A percentile compares a stretch with the other conserved stretches of the same genome.
Evolutionary conservation across 2,797 vertebrate genomes (phyloP).

Genomic region (Pipistrellus pygmaeus): DNA sequence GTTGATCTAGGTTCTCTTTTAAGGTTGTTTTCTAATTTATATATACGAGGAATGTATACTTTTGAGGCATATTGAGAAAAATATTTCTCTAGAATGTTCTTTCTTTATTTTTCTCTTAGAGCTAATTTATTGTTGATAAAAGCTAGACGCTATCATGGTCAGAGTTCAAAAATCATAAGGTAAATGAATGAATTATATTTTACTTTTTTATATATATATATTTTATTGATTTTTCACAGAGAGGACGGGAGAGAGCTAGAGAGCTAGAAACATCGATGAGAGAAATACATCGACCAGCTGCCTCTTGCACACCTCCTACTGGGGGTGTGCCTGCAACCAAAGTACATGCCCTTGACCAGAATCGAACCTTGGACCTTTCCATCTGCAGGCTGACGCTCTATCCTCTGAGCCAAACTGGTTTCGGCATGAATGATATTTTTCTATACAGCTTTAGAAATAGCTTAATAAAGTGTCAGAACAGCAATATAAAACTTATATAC

Average conservation of each 20-base stretch:
- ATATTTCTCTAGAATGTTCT: constrained; percentile 29
- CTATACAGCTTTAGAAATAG: constrained; percentile 25
- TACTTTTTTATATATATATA: background rate
- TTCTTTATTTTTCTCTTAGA: constrained; percentile 12
- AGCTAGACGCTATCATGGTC: background rate
- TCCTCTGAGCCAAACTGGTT: too few species aligned
- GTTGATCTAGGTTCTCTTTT: background rate
- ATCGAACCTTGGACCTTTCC: too few species aligned
- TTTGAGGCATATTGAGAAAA: constrained; percentile 18
- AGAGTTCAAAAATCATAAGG: background rate
- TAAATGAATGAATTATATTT: constrained; percentile 40
- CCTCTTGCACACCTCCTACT: too few species aligned
- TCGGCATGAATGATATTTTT: background rate
- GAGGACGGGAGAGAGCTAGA: too few species aligned
- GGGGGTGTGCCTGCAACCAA: too few species aligned
- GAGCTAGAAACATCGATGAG: too few species aligned
- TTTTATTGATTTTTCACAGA: too few species aligned
- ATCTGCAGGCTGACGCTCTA: too few species aligned
- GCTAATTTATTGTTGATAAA: background rate
- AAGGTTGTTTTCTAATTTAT: background rate
- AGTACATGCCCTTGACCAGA: too few species aligned
- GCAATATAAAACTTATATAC: background rate
- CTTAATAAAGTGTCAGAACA: constrained; percentile 9
- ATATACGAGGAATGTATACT: background rate
- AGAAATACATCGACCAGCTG: too few species aligned